phyloP scores from a whole-genome alignment of 2,888 invertebrate genomes.

The Hydrotaea diabolus region DNA sequence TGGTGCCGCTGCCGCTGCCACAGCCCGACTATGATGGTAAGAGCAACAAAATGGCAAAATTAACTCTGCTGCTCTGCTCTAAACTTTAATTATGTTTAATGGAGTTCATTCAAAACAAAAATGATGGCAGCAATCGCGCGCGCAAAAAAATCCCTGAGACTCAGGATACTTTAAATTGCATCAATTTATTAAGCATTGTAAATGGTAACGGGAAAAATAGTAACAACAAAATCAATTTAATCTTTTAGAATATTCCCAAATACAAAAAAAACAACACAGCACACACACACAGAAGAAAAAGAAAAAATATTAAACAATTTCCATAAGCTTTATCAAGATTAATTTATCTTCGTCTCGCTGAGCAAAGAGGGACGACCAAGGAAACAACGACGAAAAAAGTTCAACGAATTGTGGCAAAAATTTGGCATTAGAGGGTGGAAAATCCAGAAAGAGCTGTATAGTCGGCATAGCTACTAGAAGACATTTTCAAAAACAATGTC shows the following conservation, averaged over 20 bases:
- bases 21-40: not conserved
- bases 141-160: conserved; percentile 15
- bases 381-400: not conserved
- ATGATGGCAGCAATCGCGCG: not conserved
- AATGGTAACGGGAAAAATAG: not conserved
- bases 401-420: conserved; percentile 27
- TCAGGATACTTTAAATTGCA: conserved; percentile 8
- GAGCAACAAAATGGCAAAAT: conserved; percentile 29
- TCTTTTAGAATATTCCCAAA: conserved; percentile 3
- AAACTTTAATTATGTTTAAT: conserved; percentile 54
- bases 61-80: conserved; percentile 28
- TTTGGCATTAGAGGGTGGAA: conserved; percentile 4
- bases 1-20: conserved; percentile 26
- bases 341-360: conserved; percentile 38
- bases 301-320: conserved; percentile 47
- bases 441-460: not conserved
- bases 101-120: conserved; percentile 26
- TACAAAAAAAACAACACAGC: conserved; percentile 9
- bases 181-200: conserved; percentile 7
- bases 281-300: too few species aligned
- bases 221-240: conserved; percentile 31
- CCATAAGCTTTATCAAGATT: conserved; percentile 52
- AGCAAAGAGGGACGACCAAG: not conserved
- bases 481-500: too few species aligned
- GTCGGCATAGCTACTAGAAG: not conserved